Percentiles rank a stretch among this genome's conserved stretches.
Conservation (phyloP, 2,113 vertebrate species). For the Alouatta palliata region DNA sequence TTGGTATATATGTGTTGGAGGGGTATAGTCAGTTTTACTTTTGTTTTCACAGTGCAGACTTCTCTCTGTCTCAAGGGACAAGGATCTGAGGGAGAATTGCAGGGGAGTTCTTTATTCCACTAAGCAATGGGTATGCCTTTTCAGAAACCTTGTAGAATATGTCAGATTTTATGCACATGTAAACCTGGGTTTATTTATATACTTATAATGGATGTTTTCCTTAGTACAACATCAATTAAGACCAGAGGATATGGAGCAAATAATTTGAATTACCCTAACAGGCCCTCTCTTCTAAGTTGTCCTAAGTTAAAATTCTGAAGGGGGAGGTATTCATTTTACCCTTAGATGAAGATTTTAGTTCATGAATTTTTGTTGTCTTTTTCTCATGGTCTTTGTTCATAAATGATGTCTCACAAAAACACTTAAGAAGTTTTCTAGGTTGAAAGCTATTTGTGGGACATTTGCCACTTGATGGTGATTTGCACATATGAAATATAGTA, state of each 20-base stretch:
- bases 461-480: neutral
- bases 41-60: neutral
- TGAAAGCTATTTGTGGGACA: neutral
- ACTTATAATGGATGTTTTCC: neutral
- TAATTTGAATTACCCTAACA: neutral
- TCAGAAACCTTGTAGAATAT: neutral
- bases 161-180: neutral
- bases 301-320: slow-evolving; percentile 21
- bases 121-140: neutral
- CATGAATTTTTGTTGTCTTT: neutral
- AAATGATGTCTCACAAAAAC: neutral
- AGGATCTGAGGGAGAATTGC: neutral
- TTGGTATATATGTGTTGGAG: neutral
- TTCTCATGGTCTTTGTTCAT: neutral
- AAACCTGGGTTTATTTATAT: slow-evolving; percentile 28
- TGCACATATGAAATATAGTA: neutral
- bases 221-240: neutral
- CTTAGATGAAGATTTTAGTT: neutral
- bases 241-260: neutral
- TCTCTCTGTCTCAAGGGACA: slow-evolving; percentile 1
- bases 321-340: neutral
- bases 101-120: neutral
- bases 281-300: neutral
- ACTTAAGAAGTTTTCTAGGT: neutral
- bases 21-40: neutral